Evolutionary conservation across 2,797 vertebrate genomes (phyloP).

Genomic region (Ciconia nigra): DNA sequence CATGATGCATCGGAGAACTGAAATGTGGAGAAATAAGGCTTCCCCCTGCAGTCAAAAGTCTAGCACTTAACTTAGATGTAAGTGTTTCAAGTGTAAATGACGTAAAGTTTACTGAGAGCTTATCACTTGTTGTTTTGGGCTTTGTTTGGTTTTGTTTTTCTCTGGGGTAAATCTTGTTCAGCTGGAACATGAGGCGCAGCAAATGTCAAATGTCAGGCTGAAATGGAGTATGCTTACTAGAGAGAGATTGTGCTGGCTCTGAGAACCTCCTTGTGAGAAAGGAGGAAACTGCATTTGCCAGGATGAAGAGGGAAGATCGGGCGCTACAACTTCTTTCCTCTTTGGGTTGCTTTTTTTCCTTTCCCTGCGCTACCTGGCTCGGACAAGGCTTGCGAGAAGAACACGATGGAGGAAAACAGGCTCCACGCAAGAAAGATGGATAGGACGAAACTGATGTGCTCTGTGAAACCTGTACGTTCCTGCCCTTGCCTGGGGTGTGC

Average conservation of each 20-base stretch:
- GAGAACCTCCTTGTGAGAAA: neutral
- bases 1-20: neutral
- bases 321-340: neutral
- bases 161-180: neutral
- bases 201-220: neutral
- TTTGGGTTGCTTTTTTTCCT: neutral
- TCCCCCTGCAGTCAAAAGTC: neutral
- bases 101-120: neutral
- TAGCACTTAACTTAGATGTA: neutral
- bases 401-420: neutral
- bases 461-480: neutral
- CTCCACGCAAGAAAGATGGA: neutral
- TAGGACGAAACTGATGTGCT: constrained; percentile 10
- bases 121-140: neutral
- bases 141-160: too few species aligned
- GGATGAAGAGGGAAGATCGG: neutral
- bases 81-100: neutral
- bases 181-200: neutral
- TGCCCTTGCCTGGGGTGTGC: constrained; percentile 73
- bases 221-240: neutral
- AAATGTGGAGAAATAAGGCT: neutral
- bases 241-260: neutral
- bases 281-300: neutral
- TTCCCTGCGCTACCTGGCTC: neutral
- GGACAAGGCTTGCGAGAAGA: neutral